Base-by-base conservation (phyloP, 2,113 vertebrate species). In the Canis aureus region DNA sequence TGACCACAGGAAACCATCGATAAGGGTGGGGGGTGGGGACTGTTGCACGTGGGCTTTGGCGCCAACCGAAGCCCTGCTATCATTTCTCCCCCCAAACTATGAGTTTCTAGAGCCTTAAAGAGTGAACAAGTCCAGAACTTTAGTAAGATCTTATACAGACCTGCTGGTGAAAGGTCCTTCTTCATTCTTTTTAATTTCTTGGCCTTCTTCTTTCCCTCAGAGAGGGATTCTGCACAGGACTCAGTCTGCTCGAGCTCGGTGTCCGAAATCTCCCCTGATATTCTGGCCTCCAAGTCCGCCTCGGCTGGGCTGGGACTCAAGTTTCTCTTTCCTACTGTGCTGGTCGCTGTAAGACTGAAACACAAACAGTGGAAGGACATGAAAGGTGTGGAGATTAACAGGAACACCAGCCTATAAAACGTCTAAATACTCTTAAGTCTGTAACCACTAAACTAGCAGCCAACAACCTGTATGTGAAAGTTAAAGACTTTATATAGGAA, bases 111-210 rank as follows among this genome's bases (percentile, higher is more conserved):
- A 87, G 71, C 19, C 27, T 25, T 55, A n/a, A 80, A 38, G 29
- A 94, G 27, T n/a, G 12, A 8, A 35, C 4, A 23, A 35, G 9
- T 25, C 69, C 20, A 49, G 19, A 43, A 51, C 57, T 57, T 81
- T 10, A 51, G 27, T 13, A 78, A 93, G 78, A 69, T 22, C 53
- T 5, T 2, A 79, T 62, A 96, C 97, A 91, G 95, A 99, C 99
- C 99, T 98, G 98, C 89, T 67, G 98, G 64, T 82, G 96, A 94
- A 89, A 98, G 79, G 2, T 99, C 99, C 74, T 98, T 97, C 98
- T 99, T 99, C 85, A 99, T 99, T 96, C 99, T 99, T 98, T 99
- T 99, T 95, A 99, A 98, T 95, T 99, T 99, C 97, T 99, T 99
- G 97, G 98, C 96, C 98, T 98, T 99, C 94, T 98, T 99, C 93